Conservation (phyloP, 1,140 invertebrate genomes). For the Drosophila tristis region DNA sequence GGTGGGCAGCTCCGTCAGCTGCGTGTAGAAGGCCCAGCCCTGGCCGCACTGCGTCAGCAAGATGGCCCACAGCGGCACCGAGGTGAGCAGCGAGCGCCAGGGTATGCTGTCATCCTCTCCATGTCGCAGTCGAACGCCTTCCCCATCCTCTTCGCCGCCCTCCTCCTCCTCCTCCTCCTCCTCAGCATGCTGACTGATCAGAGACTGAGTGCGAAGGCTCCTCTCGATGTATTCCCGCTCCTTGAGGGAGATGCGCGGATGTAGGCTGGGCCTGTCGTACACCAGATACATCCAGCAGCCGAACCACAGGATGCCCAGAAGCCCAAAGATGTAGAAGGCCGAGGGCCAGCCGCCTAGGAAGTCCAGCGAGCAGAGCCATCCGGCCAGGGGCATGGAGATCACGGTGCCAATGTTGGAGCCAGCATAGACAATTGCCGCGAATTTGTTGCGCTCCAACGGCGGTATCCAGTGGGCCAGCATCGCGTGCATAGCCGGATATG, state of each 20-base stretch:
- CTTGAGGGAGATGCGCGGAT: conserved; percentile 91
- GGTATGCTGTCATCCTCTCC: conserved; percentile 84
- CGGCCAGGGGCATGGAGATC: conserved; percentile 90
- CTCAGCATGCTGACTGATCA: background rate
- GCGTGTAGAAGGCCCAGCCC: conserved; percentile 97
- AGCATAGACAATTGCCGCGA: conserved; percentile 92
- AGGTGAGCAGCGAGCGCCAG: conserved; percentile 92
- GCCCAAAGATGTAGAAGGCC: conserved; percentile 92
- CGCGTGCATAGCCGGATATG: conserved; percentile 92
- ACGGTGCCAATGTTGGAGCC: conserved; percentile 90
- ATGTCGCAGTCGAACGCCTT: background rate
- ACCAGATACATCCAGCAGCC: conserved; percentile 89
- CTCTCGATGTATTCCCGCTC: conserved; percentile 89
- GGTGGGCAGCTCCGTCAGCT: conserved; percentile 95
- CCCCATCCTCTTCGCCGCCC: conserved; percentile 67
- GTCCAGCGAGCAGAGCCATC: conserved; percentile 89
- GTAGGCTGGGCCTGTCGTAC: conserved; percentile 90
- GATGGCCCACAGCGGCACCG: conserved; percentile 94
- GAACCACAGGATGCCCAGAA: conserved; percentile 92
- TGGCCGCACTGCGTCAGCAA: conserved; percentile 95
- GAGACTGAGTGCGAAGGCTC: conserved; percentile 84
- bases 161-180: background rate
- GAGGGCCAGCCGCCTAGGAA: conserved; percentile 90
- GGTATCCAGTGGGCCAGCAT: conserved; percentile 93
- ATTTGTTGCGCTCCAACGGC: conserved; percentile 91